Base-by-base conservation (phyloP, 1,140 invertebrate species). In the Pogonomyrmex barbatus region DNA sequence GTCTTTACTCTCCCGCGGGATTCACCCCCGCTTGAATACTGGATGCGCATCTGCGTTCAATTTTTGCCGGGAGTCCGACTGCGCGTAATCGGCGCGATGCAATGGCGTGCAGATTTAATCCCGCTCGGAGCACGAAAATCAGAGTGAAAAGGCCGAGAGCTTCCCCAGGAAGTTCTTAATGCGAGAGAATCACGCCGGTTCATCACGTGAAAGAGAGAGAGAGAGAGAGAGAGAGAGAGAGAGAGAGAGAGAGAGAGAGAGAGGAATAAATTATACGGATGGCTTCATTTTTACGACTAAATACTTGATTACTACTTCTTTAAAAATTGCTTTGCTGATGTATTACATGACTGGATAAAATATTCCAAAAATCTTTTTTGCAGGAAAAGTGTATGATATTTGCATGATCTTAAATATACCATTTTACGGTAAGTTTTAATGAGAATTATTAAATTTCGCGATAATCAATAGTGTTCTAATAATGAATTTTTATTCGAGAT, bases 61-160 rank as follows among this genome's bases (percentile, higher is more conserved):
- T 65, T 63, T 65, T 85, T 54, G 47, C 42, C n/a, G 47, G 24
- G 82, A 52, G 45, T 65, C 82, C 60, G 36, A 45, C 71, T 36
- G 33, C 60, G 58, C 33, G 47, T 33, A 85, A 68, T 85, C 50
- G 30, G 14, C 45, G 73, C 56, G 33, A 42, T 65, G 58, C n/a
- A 45, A 70, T 89, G 45, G 77, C 89, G 85, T 90, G 87, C 47
- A 78, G 87, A 30, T 87, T 73, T 70, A 76, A 84, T 90, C 87
- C 85, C 39, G 33, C 58, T 60, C 68, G 50, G 70, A 77, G 45
- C 58, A 78, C 47, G 73, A 52, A 78, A 85, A 85, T 85, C 73
- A 30, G 63, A 62, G 65, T 70, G 73, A 88, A 85, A 88, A 63
- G 86, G 65, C 79, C 77, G 70, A 58, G 52, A 87, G 73, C 84